Base-by-base conservation (phyloP, 2,797 vertebrate species). In the Valencia hispanica region DNA sequence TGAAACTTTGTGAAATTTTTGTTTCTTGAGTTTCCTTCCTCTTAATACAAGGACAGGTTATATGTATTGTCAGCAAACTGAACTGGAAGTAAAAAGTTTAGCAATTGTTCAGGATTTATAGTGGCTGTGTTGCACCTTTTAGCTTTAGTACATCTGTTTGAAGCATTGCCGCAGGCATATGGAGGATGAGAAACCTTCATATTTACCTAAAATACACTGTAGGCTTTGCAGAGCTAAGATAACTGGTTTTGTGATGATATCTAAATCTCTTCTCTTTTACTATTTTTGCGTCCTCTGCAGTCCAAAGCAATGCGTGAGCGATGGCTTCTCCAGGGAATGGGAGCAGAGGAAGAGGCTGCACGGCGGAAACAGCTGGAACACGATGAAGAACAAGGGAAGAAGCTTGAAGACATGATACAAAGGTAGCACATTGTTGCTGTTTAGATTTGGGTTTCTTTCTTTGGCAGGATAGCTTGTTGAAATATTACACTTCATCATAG, bases 221-320 rank as follows among this genome's bases (percentile, higher is more conserved):
- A 5, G 48, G 51, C 65, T 43, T 68, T 43, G 65, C 39, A 36
- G 20, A 71, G 47, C 14, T 41, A 66, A 66, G 11, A 41, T 41
- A 12, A 66, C 36, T 66, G 36, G 36, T 43, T 43, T 41, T 41
- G 5, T 39, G 34, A 12, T 22, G 27, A 59, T 15, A 27, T 1
- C 55, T 9, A 14, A 41, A 57, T 11, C 18, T 22, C 10, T 25
- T 27, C 11, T 51, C n/a, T 68, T 68, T 36, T 66, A 1, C 75
- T 48, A 9, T 59, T n/a, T 71, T 73, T 87, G 69, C 68, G 71
- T 77, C 68, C 73, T 79, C 73, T 82, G 59, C 89, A 99, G 98
- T 99, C 98, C 85, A 99, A 98, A 97, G 95, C 97, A 83, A 97
- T 96, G 92, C 96, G 98, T 18, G 98, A 99, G 88, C 96, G 97